Evolutionary conservation across 2,113 vertebrate species (phyloP).

Genomic region (Tychaedon coryphoeus): DNA sequence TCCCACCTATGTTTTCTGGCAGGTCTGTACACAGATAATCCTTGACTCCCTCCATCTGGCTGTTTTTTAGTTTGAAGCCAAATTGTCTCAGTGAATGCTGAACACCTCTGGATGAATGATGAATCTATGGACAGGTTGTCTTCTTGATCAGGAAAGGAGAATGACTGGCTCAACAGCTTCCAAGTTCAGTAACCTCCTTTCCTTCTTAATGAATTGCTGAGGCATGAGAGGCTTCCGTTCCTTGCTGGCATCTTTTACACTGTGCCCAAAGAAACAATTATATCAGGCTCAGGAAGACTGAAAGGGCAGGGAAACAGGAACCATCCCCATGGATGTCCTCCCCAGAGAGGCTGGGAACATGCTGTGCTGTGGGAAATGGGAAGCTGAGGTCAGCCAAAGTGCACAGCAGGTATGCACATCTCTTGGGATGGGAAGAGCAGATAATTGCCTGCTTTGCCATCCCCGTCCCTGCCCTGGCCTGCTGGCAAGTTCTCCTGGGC

Average conservation of each 20-base stretch:
- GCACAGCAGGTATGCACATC: not conserved
- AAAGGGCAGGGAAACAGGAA: slow-evolving; percentile 80
- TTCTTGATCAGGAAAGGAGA: slow-evolving; percentile 57
- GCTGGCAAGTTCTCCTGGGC: not conserved
- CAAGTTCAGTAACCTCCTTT: slow-evolving; percentile 68
- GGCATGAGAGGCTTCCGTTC: slow-evolving; percentile 77
- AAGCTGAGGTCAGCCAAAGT: slow-evolving; percentile 33
- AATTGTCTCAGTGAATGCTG: not conserved
- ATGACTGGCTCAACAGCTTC: slow-evolving; percentile 21
- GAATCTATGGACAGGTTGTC: not conserved
- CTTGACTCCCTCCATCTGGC: not conserved
- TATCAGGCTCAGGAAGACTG: slow-evolving; percentile 80
- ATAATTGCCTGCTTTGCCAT: not conserved
- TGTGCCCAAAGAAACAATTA: slow-evolving; percentile 80
- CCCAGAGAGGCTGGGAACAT: slow-evolving; percentile 62
- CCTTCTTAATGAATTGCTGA: slow-evolving; percentile 72
- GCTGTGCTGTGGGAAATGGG: slow-evolving; percentile 52
- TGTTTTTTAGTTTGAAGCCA: not conserved
- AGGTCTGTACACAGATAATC: not conserved
- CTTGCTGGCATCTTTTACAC: slow-evolving; percentile 73
- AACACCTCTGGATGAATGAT: slow-evolving; percentile 1
- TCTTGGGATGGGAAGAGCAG: not conserved
- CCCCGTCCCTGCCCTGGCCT: not conserved
- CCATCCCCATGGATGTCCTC: slow-evolving; percentile 72
- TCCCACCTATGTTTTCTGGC: not conserved